These are phyloP conservation scores for Micromussa lordhowensis DNA, from an alignment of 92 coral and sea anemone species.

Conservation along the genomic window DNA sequence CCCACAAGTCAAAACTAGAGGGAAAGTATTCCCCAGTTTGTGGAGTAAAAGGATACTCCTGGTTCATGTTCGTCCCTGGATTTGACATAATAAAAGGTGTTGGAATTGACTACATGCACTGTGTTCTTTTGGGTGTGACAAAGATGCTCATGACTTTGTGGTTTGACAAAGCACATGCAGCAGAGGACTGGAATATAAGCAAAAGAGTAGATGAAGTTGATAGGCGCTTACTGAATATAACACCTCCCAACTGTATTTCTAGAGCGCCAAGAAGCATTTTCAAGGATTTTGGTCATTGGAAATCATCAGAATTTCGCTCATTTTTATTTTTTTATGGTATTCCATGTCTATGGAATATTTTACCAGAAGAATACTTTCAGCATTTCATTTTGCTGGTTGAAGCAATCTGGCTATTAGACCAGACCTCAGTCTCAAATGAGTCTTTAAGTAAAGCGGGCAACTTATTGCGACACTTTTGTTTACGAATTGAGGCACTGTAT, in stretches of 20 bases:
- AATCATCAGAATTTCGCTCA: slow-evolving; percentile 39
- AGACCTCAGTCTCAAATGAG: slow-evolving; percentile 27
- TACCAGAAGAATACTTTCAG: slow-evolving; percentile 41
- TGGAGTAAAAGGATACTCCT: slow-evolving; percentile 76
- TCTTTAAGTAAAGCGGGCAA: slow-evolving; percentile 31
- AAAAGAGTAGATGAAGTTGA: too few species aligned
- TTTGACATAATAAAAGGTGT: slow-evolving; percentile 73
- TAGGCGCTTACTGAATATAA: too few species aligned
- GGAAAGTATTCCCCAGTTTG: slow-evolving; percentile 55
- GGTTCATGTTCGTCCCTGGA: too few species aligned
- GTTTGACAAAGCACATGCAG: slow-evolving; percentile 67
- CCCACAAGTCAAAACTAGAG: slow-evolving; percentile 59
- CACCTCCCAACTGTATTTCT: too few species aligned
- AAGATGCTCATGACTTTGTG: slow-evolving; percentile 76
- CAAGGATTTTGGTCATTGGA: slow-evolving; percentile 12
- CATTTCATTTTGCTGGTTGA: slow-evolving; percentile 45
- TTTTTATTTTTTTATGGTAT: slow-evolving; percentile 47
- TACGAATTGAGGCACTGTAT: slow-evolving; percentile 39
- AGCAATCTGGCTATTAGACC: slow-evolving; percentile 23
- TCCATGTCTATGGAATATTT: too few species aligned
- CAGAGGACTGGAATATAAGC: slow-evolving; percentile 56
- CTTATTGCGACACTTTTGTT: slow-evolving; percentile 41
- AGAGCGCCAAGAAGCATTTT: too few species aligned
- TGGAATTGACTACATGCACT: slow-evolving; percentile 74
- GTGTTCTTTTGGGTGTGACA: slow-evolving; percentile 67